Evolutionary conservation across 2,113 vertebrate species (phyloP), one percentile per base, ranked within the genome.

Genomic region (Varanus salvator): DNA sequence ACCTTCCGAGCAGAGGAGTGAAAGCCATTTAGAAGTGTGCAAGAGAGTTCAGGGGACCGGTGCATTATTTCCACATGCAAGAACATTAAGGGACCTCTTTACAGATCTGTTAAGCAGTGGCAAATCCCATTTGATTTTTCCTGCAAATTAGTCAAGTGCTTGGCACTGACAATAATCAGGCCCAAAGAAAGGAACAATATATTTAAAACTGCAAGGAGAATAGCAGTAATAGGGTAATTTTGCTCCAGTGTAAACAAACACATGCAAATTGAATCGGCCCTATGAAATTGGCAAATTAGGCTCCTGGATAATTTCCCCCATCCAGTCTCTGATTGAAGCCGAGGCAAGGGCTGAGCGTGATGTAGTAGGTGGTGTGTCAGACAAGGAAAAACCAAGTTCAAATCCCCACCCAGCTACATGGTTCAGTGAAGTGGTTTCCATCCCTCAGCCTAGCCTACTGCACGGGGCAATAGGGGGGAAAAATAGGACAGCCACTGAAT

Each of bases 171-270:
- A 48, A 84, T 69, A 92, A 91, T 71, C 52, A 78, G 54, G 68
- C 76, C 54, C 82, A 91, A 21, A 78, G 29, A n/a, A 48, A 38
- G 31, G 84, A 91, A 87, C 69, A 87, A 34, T 27, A 80, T 25
- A 21, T 75, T 8, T 81, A 80, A 93, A 93, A 94, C 85, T 48
- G n/a, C 86, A 88, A 87, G 15, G 31, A 1, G 76, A 38, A 89
- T 90, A 34, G 21, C 71, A 90, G n/a, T 7, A 89, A 88, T 54
- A 29, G 19, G 68, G 6, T 11, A 71, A 27, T 89, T 92, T 11
- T 75, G 31, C 27, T 29, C 17, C 54, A 38, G 1, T 66, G 19
- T 87, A 48, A 77, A 19, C 75, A 38, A 48, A 48, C 34, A 64
- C 3, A 90, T 72, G 54, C 21, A 78, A 48, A 2, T 3, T 80